Evolutionary conservation across 2,113 vertebrate species (phyloP).

Genomic region (Prunella himalayana): DNA sequence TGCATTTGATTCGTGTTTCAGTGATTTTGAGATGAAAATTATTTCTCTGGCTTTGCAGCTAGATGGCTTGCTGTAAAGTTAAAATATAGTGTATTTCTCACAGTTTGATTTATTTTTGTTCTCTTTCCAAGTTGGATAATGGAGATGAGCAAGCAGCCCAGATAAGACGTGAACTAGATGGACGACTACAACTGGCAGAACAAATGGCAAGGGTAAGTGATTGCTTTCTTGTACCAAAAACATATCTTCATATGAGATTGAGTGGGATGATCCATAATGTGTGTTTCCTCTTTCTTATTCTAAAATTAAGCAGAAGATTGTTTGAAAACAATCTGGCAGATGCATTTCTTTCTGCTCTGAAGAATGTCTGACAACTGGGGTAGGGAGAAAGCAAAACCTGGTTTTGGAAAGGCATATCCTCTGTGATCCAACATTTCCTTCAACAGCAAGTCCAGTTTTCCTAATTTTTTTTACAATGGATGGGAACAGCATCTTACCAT

Average conservation of each 20-base stretch:
- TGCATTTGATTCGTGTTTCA: neutral
- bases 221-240: neutral
- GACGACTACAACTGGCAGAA: conserved; percentile 89
- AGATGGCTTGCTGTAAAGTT: neutral
- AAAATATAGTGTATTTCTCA: neutral
- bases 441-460: neutral
- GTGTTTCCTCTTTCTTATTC: neutral
- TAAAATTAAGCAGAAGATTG: neutral
- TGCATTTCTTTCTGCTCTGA: neutral
- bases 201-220: conserved; percentile 85
- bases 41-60: neutral
- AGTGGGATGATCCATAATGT: neutral
- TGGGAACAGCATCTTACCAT: neutral
- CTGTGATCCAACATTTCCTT: neutral
- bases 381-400: neutral
- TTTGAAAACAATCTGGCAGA: neutral
- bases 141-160: conserved; percentile 97
- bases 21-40: neutral
- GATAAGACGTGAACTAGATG: conserved; percentile 94
- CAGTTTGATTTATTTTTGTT: neutral
- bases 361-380: neutral
- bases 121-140: conserved; percentile 84
- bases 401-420: neutral
- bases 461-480: neutral
- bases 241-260: neutral